Percentiles rank a stretch among this genome's conserved stretches.
Conservation (phyloP, 2,113 vertebrate species). For the Raja brachyura region DNA sequence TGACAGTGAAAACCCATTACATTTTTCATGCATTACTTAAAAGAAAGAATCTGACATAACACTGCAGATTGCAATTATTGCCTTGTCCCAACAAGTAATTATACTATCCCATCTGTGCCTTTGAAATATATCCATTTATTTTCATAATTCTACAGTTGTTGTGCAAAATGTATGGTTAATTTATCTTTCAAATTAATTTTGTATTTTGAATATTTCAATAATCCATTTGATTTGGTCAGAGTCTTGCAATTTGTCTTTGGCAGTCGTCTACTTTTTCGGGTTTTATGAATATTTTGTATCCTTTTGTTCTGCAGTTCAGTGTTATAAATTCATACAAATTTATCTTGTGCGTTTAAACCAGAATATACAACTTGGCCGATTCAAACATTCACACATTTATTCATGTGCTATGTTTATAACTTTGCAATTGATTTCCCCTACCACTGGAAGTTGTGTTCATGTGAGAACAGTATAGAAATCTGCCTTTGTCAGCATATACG, state of each 20-base stretch:
- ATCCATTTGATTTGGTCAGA: background rate
- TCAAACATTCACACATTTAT: background rate
- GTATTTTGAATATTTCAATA: background rate
- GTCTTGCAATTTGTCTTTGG: background rate
- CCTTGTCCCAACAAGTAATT: background rate
- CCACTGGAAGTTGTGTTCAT: background rate
- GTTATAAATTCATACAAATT: background rate
- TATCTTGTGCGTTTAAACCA: background rate
- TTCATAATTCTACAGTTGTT: background rate
- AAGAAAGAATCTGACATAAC: background rate
- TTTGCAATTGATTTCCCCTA: background rate
- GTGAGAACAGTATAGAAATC: background rate
- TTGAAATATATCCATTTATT: constrained; percentile 11
- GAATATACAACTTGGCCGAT: background rate
- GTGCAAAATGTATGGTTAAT: background rate
- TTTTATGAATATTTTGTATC: background rate
- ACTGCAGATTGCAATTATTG: constrained; percentile 7
- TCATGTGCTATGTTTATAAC: background rate
- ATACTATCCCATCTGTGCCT: background rate
- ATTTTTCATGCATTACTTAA: constrained; percentile 20
- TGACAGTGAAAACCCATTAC: constrained; percentile 28
- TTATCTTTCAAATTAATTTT: background rate
- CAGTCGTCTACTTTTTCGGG: background rate
- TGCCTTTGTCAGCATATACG: no score
- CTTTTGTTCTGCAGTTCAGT: background rate